Conservation (phyloP, 2,888 invertebrate genomes). For the Latheticus oryzae region DNA sequence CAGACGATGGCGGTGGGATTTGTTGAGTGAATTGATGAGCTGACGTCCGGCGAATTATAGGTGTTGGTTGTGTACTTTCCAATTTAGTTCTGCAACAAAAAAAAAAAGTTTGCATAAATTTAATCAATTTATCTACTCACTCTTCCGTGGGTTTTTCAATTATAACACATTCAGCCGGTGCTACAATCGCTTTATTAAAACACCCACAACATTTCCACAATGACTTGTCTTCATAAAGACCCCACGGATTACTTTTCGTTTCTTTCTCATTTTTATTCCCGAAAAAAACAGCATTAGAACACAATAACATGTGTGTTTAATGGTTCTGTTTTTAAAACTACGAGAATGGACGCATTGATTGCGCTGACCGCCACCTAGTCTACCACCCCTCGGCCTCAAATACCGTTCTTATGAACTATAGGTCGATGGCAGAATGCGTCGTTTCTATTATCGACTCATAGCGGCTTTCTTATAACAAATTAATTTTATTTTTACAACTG, state of each 20-base stretch:
- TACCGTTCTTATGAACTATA: slow-evolving; percentile 4
- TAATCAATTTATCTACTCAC: slow-evolving; percentile 17
- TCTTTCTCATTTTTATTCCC: slow-evolving; percentile 10
- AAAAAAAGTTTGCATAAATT: slow-evolving; percentile 4
- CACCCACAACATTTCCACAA: slow-evolving; percentile 51
- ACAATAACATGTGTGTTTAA: slow-evolving; percentile 35
- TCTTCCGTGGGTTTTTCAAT: slow-evolving; percentile 18
- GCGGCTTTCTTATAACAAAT: slow-evolving; percentile 15
- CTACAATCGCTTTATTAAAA: slow-evolving; percentile 39
- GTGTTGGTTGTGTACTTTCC: slow-evolving; percentile 40
- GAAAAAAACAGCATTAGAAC: slow-evolving; percentile 36
- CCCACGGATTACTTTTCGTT: slow-evolving; percentile 51
- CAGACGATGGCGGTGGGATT: slow-evolving; percentile 57
- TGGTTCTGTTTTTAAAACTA: slow-evolving; percentile 32
- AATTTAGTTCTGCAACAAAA: slow-evolving; percentile 36
- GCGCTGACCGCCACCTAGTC: slow-evolving; percentile 53
- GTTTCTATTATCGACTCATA: slow-evolving; percentile 30
- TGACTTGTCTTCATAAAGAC: slow-evolving; percentile 47
- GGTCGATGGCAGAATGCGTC: slow-evolving; percentile 43
- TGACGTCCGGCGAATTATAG: slow-evolving; percentile 44
- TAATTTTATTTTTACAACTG: slow-evolving; percentile 3
- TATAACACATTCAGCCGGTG: slow-evolving; percentile 14
- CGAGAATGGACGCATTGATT: slow-evolving; percentile 52
- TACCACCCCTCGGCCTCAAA: slow-evolving; percentile 15
- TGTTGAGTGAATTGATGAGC: slow-evolving; percentile 38